phyloP scores from a whole-genome alignment of 1,140 invertebrate species.

The Eueides isabella region DNA sequence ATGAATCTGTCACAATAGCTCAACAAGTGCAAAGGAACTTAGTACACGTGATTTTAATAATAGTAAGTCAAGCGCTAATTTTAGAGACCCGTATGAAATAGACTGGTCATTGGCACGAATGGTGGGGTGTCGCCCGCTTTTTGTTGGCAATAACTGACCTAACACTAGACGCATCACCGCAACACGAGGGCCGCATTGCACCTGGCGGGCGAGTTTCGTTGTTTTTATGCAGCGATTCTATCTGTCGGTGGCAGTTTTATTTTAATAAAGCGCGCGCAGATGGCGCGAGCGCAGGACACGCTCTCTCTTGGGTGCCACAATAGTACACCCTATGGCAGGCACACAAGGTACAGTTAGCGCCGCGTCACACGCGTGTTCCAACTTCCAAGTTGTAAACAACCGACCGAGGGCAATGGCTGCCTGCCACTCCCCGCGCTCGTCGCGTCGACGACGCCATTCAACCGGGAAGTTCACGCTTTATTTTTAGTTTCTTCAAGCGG shows the following conservation, averaged over 20 bases:
- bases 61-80: constrained; percentile 45
- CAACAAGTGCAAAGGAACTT: neutral
- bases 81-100: constrained; percentile 33
- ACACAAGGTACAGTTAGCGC: constrained; percentile 59
- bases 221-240: constrained; percentile 63
- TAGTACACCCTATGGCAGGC: constrained; percentile 57
- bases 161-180: constrained; percentile 61
- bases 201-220: constrained; percentile 62
- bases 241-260: constrained; percentile 73
- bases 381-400: constrained; percentile 74
- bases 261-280: constrained; percentile 75
- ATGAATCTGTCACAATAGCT: neutral
- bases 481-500: constrained; percentile 73
- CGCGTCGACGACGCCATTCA: constrained; percentile 76
- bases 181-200: constrained; percentile 63
- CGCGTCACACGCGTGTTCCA: constrained; percentile 42
- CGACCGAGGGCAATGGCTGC: constrained; percentile 78
- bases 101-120: constrained; percentile 60
- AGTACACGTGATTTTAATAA: neutral
- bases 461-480: constrained; percentile 80
- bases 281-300: constrained; percentile 68
- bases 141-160: constrained; percentile 72
- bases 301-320: constrained; percentile 35
- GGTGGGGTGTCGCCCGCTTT: constrained; percentile 46
- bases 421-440: constrained; percentile 70